Evolutionary conservation across 2,113 vertebrate genomes (phyloP), one percentile per base, ranked within the genome.

Genomic region (Sylvietta virens): DNA sequence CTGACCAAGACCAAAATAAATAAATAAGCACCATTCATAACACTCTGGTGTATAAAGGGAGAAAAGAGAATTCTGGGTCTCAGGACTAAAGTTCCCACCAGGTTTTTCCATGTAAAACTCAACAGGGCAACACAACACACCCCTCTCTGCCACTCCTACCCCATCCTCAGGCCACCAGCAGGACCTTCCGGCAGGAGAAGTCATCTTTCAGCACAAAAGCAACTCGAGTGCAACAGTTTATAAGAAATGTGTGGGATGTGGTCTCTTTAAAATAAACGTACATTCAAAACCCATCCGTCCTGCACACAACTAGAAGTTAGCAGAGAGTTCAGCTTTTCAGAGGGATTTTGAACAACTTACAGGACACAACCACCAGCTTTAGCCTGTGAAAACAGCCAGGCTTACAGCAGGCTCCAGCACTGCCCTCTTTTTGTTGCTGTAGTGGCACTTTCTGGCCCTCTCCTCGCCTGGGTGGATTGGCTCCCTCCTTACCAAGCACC

Each of bases 51-150:
- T 37, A 11, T 21, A 44, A 80, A 83, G 56, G 57, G 40, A 57
- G 27, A 45, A 33, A 51, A 71, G 7, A 33, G 42, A 28, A 51
- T 44, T 48, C 14, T 39, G 28, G 16, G 21, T 78, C 58, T 57
- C 19, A 7, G 16, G 42, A 44, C 19, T 10, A 20, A 20, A 48
- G 27, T 15, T 16, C 10, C 42, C 51, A 33, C 5, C 6, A 48
- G n/a, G 28, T 61, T 57, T 65, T 37, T 65, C 0, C 33, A 45
- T 1, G 5, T 3, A 40, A 21, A 35, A 22, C 17, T 19, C 5
- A 3, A 37, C 0, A 0, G 14, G 16, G 48, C 35, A 58, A 44
- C 0, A 1, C 20, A 70, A 40, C 8, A 16, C 1, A 13, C 8
- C 1, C 7, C 33, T 74, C 24, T 20, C 58, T 70, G 13, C 27